Evolutionary conservation across 1,140 invertebrate species (phyloP).

Genomic region (Drosophila sucinea): DNA sequence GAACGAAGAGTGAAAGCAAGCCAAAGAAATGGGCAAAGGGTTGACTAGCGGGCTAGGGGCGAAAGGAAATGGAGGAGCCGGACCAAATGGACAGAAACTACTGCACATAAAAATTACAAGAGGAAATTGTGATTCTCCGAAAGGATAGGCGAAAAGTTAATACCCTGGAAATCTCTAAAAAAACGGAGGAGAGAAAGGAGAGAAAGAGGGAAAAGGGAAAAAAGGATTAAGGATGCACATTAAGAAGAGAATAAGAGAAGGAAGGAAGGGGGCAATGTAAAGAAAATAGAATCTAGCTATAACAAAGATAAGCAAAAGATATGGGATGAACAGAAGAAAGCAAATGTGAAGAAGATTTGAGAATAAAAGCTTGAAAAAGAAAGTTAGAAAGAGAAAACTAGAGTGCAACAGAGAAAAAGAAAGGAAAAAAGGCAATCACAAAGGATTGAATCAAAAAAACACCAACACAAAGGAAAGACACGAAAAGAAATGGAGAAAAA

Average conservation of each 20-base stretch:
- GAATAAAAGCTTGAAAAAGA: too few species aligned
- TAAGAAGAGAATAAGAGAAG: background rate
- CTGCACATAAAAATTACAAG: conserved; percentile 64
- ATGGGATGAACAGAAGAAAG: too few species aligned
- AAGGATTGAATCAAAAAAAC: too few species aligned
- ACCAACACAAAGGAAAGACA: background rate
- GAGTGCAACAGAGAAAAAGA: too few species aligned
- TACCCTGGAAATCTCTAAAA: background rate
- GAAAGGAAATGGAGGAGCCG: background rate
- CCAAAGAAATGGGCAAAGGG: conserved; percentile 59
- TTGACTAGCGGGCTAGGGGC: conserved; percentile 10
- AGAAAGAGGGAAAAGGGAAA: background rate
- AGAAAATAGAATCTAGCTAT: background rate
- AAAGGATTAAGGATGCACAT: background rate
- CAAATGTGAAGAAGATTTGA: too few species aligned
- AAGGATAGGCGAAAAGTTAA: background rate
- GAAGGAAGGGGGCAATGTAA: too few species aligned
- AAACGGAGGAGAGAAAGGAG: too few species aligned
- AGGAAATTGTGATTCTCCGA: background rate
- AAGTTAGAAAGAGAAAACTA: too few species aligned
- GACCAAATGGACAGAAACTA: conserved; percentile 52
- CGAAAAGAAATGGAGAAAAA: background rate
- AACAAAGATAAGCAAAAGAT: too few species aligned
- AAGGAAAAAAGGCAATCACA: too few species aligned
- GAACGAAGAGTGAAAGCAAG: conserved; percentile 35